Base-by-base conservation (phyloP, 2,888 invertebrate species). In the Nezara viridula region DNA sequence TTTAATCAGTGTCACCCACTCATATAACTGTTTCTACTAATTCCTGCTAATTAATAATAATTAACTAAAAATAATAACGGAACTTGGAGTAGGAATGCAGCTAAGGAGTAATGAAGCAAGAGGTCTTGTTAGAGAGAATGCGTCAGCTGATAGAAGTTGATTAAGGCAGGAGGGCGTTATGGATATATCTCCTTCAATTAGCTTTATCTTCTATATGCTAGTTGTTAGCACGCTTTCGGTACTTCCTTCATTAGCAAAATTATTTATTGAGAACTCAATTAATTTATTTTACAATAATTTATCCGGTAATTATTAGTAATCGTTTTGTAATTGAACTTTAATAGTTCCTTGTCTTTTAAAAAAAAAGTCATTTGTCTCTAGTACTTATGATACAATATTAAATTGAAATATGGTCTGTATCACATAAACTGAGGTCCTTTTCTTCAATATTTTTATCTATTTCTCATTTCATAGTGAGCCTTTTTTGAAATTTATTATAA, bases 101-200 rank as follows among this genome's bases (percentile, higher is more conserved):
- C 27, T 21, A 19, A 2, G 37, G 32, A 37, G 37, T 32, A 73
- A 73, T 73, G 66, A 73, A 21, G 19, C 32, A 37, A 73, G 32
- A 73, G 66, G 32, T 9, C 66, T 73, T 37, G 16, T 73, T 73
- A 73, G 66, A 73, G 66, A 37, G 66, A 73, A 73, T 73, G 66
- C 32, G 37, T 37, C 66, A 37, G 66, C 66, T 37, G 1, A 73
- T 73, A 21, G 66, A 73, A 14, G 32, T 73, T 73, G 66, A 73
- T 73, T 73, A 37, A 73, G 37, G 37, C 66, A 73, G 9, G 66
- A 37, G 66, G 32, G 66, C 32, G 32, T 66, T 66, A 6, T 32
- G 66, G 66, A 32, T 21, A 73, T 73, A 73, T 32, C 27, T 73
- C 32, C 37, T 73, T 73, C 66, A 73, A 73, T 73, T 73, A 73